Conservation (phyloP, 2,888 invertebrate genomes). For the Sarcophaga caerulescens region DNA sequence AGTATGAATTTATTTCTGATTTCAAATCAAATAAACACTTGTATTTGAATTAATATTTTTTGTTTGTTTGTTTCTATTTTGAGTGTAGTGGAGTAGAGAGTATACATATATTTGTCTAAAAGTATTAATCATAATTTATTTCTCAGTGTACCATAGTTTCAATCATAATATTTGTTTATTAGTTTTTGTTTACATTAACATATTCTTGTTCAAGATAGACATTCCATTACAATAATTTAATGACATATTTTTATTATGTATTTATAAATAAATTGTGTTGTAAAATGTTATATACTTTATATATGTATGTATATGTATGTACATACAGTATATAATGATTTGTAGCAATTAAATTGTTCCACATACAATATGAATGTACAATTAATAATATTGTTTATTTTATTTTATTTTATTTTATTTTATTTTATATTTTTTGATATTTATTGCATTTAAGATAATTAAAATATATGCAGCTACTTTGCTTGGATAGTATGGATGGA, state of each 20-base stretch:
- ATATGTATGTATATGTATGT: no score
- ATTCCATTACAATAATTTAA: neutral
- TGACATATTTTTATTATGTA: neutral
- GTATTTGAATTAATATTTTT: neutral
- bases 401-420: conserved; percentile 28
- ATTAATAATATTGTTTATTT: no score
- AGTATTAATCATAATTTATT: conserved; percentile 13
- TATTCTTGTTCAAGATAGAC: neutral
- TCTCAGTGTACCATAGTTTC: conserved; percentile 66
- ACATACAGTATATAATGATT: neutral
- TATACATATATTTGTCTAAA: conserved; percentile 16
- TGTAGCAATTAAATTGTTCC: conserved; percentile 57
- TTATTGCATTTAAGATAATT: conserved; percentile 44
- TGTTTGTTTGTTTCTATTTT: neutral
- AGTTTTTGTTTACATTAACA: conserved; percentile 19
- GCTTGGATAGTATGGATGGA: conserved; percentile 1
- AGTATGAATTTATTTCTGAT: no score
- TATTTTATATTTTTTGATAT: conserved; percentile 1
- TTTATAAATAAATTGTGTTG: neutral
- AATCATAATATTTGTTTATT: conserved; percentile 44
- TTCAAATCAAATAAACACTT: conserved; percentile 9
- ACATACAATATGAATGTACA: conserved; percentile 13
- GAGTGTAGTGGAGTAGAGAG: no score
- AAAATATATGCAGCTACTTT: neutral
- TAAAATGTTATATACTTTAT: neutral